Base-by-base conservation (phyloP, 2,797 vertebrate species). In the Hoplostethus atlanticus region DNA sequence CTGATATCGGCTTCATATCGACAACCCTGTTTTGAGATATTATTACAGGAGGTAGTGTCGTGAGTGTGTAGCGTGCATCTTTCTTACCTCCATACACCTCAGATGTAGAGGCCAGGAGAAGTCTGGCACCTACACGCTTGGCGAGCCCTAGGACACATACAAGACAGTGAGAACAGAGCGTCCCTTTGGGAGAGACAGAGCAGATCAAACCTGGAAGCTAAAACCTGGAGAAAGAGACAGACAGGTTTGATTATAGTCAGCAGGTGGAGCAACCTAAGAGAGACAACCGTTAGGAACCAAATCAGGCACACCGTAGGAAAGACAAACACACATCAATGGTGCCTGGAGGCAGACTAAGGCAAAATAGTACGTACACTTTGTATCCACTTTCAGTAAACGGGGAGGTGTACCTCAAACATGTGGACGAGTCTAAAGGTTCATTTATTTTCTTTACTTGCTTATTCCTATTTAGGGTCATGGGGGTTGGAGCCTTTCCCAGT, bases 81-180 rank as follows among this genome's bases (percentile, higher is more conserved):
- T 56, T 84, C 94, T 94, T 93, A 99, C 98, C 98, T 96, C 98
- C 98, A 73, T 99, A 99, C 2, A 99, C 97, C 83, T 99, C 98
- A 0, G 98, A 99, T 0, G 98, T 99, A 51, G 98, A 99, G 21
- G 98, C 98, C 78, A 99, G 92, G 3, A 99, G 96, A 51, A 99
- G 95, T 34, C 98, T 97, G 68, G 98, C 98, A 1, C 98, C 97
- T 4, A 99, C 98, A 52, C 98, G 96, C 84, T 99, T 99, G 6
- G 98, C 98, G 90, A 99, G 89, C 3, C 98, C 98, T 99, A 54
- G 0, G 31, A 73, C 42, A 71, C 28, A 87, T 79, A 70, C 21
- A 64, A 67, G 17, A 77, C 6, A 79, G 15, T 61, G n/a, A 68
- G 38, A 44, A 17, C 62, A 64, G 28, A 75, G 44, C 6, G 0